Base-by-base conservation (phyloP, 92 coral and sea anemone species). In the Epizoanthus ramosus region DNA sequence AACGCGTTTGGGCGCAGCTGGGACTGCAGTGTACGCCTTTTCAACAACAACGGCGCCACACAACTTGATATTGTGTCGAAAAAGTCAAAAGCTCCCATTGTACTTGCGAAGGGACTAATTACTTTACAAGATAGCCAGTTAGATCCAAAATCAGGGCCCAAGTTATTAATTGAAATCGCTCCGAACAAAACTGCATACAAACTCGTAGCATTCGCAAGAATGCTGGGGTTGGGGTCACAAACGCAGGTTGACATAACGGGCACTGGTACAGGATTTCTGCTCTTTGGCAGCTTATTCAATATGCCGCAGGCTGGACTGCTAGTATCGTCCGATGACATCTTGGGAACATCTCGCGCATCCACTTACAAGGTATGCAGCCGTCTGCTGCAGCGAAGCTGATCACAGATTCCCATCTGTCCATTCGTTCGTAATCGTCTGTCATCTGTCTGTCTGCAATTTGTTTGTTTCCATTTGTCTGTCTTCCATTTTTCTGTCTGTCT, bases 261-360 rank as follows among this genome's bases (percentile, higher is more conserved):
- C 71, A 43, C 89, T 25, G 99, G 99, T 9, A 97, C 99, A 31
- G 97, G 94, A 33, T 97, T 97, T 80, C 88, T 95, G 5, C 85
- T 97, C 37, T 84, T 57, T 65, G 99, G 99, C 24, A 89, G 93
- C 47, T 90, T 97, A 18, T 97, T 94, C 64, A 94, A 93, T 73
- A 83, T 94, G 59, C 89, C 92, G 25, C 85, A 91, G 33, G 92
- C 95, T 60, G 98, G 98, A 6, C 73, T 97, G 54, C 84, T 91
- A 63, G 69, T 97, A 8, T 92, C 98, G 59, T 97, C 99, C 4
- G 91, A 90, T 10, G 98, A 92, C 39, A 83, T 91, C 21, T 81
- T 97, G 57, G 93, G 95, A 61, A 72, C 89, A 8, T 89, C 95
- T 9, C 86, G 86, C 22, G 43, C 88, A 0, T 74, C 98, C 6